These are phyloP conservation scores for Chesias legatella DNA, from an alignment of 2,888 invertebrate genomes.

Conservation along the genomic window DNA sequence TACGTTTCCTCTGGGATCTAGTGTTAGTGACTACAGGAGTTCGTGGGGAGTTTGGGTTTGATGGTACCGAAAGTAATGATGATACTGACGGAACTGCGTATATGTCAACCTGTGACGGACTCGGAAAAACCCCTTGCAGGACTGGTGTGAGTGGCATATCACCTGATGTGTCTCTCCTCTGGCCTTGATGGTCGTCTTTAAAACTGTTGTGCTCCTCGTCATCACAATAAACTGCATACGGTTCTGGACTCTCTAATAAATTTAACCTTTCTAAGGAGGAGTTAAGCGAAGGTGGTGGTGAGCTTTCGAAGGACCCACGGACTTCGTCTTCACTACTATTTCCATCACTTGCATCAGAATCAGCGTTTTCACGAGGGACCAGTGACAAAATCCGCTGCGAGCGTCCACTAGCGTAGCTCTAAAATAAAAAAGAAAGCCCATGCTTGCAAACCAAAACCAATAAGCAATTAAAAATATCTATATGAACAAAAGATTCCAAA, in stretches of 20 bases:
- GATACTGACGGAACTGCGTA: background rate
- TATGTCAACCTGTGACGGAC: background rate
- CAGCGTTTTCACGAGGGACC: background rate
- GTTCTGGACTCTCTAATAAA: background rate
- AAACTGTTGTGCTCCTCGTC: background rate
- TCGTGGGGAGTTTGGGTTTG: background rate
- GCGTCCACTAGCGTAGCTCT: background rate
- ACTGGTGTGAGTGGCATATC: too few species aligned
- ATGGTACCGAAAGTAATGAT: constrained; percentile 1
- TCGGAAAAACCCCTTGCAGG: background rate
- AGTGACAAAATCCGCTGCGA: constrained; percentile 1
- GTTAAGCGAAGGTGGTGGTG: background rate
- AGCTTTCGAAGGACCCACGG: background rate
- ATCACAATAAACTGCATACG: background rate
- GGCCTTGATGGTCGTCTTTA: background rate
- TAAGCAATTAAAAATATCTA: background rate
- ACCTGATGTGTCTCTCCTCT: background rate
- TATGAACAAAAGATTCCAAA: background rate
- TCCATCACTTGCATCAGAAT: background rate
- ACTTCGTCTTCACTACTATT: background rate
- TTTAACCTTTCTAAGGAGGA: background rate
- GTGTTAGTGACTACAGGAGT: constrained; percentile 1
- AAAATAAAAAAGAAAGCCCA: background rate
- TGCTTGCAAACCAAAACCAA: background rate
- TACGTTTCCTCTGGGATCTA: background rate